Base-by-base conservation (phyloP, 2,888 invertebrate genomes). In the Hofmannophila pseudospretella region DNA sequence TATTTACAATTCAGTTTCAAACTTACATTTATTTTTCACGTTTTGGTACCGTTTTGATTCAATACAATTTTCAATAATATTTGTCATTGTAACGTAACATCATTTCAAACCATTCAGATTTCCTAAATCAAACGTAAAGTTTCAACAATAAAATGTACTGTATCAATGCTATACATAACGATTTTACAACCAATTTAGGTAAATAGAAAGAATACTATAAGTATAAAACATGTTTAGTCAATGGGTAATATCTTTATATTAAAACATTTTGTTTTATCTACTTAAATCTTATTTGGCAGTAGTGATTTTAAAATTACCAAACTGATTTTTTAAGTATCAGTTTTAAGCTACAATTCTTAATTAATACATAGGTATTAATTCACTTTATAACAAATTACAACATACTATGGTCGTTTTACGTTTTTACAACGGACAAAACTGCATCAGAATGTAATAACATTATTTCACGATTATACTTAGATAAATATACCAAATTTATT, bases 271-370 rank as follows among this genome's bases (percentile, higher is more conserved):
- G 45, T 47, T 48, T 80, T 79, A 76, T 67, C 73, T 79, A 80
- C 75, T 77, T 81, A 81, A 51, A 58, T 65, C 44, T 69, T 79
- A 79, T 70, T 67, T 82, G 85, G 84, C 85, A 84, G 85, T 84
- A 77, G 67, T 78, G 76, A 75, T 71, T 74, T 71, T 63, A 69
- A 68, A 54, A 56, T 71, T 73, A 72, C 66, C 69, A 71, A 72
- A 70, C 70, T 65, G 71, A 67, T 69, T 48, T 69, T 48, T 64
- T 23, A 47, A 51, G 51, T 57, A 72, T 65, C 66, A 67, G 55
- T 75, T 69, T 63, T 63, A n/a, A 67, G 57, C 77, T 81, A 81
- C 65, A 39, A 66, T 40, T 51, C 71, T 72, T 80, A 73, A 58
- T 64, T 80, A 72, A 58, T 64, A 68, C 44, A 56, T 65, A 71